Percentiles rank a stretch among this genome's conserved stretches.
Evolutionary conservation across 2,797 vertebrate species (phyloP).

Genomic region (Salarias fasciatus): DNA sequence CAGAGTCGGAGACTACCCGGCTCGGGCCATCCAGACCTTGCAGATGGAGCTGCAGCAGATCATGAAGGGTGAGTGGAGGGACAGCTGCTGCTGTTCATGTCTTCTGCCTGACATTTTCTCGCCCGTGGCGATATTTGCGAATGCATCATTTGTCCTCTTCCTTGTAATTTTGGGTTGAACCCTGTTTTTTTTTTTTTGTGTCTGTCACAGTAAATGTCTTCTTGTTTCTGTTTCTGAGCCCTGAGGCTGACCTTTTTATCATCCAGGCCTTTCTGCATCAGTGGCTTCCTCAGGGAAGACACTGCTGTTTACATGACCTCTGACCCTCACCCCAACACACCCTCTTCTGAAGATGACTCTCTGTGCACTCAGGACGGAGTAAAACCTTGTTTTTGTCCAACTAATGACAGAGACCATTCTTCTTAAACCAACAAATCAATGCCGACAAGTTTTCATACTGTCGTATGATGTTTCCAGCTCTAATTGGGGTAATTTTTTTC

Average conservation of each 20-base stretch:
- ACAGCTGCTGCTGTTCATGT: neutral
- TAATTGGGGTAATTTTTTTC: too few relatives aligned
- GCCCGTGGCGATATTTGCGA: constrained; percentile 1
- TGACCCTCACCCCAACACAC: neutral
- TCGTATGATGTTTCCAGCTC: too few relatives aligned
- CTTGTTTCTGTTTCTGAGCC: constrained; percentile 3
- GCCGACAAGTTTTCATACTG: too few relatives aligned
- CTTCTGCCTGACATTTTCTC: neutral
- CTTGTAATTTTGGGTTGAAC: constrained; percentile 45
- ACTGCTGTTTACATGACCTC: constrained; percentile 6
- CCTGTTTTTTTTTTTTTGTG: constrained; percentile 37
- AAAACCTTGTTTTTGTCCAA: too few relatives aligned
- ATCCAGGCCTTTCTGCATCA: constrained; percentile 23
- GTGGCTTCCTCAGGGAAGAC: constrained; percentile 1
- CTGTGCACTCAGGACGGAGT: neutral
- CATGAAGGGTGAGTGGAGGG: constrained; percentile 89
- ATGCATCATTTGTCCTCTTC: constrained; percentile 25
- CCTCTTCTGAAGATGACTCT: neutral
- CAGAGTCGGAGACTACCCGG: constrained; percentile 90
- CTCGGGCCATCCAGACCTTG: constrained; percentile 94
- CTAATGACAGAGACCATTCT: too few relatives aligned
- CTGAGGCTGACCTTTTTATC: neutral
- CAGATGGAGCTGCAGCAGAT: constrained; percentile 99
- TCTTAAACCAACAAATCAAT: too few relatives aligned
- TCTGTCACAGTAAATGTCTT: constrained; percentile 2